These are phyloP conservation scores for Caracal caracal DNA, from an alignment of 2,113 vertebrate species.

Conservation along the genomic window DNA sequence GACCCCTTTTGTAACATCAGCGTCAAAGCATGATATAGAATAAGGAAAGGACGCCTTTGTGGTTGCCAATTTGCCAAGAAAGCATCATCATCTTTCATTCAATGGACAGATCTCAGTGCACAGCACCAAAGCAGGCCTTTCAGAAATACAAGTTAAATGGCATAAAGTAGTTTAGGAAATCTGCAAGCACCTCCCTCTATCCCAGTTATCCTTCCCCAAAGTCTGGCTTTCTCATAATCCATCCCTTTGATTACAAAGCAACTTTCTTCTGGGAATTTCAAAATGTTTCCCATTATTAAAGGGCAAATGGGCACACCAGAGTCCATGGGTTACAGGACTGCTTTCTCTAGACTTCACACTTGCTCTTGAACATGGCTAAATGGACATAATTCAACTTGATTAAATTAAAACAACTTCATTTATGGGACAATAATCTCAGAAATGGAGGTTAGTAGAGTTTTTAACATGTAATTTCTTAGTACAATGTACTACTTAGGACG, in stretches of 20 bases:
- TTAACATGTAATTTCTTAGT: conserved; percentile 6
- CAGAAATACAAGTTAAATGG: background rate
- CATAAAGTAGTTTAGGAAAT: background rate
- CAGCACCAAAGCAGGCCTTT: conserved; percentile 4
- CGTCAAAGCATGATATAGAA: background rate
- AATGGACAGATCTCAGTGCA: background rate
- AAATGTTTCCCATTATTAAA: conserved; percentile 45
- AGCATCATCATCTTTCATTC: conserved; percentile 6
- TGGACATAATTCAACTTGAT: conserved; percentile 35
- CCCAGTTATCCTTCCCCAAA: background rate
- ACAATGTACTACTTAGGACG: conserved; percentile 37
- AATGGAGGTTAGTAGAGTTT: background rate
- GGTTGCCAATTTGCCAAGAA: conserved; percentile 42
- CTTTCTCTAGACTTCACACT: conserved; percentile 1
- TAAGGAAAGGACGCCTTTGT: conserved; percentile 28
- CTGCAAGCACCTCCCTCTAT: background rate
- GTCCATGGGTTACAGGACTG: background rate
- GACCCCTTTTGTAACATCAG: conserved; percentile 7
- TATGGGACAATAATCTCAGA: conserved; percentile 15
- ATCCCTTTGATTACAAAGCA: conserved; percentile 26
- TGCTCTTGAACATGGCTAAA: conserved; percentile 36
- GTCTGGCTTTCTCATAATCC: background rate
- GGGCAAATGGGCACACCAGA: background rate
- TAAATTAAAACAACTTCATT: conserved; percentile 17
- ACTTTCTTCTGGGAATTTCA: conserved; percentile 51